Conservation (phyloP, 2,888 invertebrate genomes). For the Leuctra nigra region DNA sequence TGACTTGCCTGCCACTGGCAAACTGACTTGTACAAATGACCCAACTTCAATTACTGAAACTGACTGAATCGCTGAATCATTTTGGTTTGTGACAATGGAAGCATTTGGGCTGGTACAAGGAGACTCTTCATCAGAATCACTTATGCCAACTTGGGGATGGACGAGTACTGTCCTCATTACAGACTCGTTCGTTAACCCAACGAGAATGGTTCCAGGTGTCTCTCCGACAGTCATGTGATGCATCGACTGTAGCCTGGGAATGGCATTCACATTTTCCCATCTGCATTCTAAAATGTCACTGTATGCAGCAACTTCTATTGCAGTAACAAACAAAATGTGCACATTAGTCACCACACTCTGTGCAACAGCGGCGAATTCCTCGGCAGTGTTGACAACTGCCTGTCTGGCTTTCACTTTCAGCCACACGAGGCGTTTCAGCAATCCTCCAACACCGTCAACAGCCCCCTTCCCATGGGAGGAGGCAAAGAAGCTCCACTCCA, state of each 20-base stretch:
- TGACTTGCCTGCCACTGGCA: no score
- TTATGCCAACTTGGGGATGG: no score
- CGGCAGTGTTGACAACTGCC: constrained; percentile 5
- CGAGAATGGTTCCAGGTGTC: no score
- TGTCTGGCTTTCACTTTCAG: constrained; percentile 12
- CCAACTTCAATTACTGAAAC: no score
- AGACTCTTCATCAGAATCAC: no score
- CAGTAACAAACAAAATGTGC: neutral
- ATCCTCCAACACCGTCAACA: constrained; percentile 7
- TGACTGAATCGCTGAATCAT: no score
- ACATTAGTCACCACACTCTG: neutral
- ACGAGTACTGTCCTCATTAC: no score
- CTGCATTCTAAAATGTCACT: neutral
- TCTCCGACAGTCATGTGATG: no score
- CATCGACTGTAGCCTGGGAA: neutral
- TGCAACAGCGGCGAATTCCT: constrained; percentile 1
- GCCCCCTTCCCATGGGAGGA: constrained; percentile 15
- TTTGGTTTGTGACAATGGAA: no score
- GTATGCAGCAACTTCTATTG: neutral
- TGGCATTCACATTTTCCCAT: constrained; percentile 2
- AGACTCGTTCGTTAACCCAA: no score
- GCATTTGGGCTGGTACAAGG: no score
- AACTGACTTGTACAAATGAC: no score
- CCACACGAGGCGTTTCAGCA: constrained; percentile 12
- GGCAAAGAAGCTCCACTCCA: constrained; percentile 11